Conservation (phyloP, 1,140 invertebrate species). For the Chironomus striatipennis region DNA sequence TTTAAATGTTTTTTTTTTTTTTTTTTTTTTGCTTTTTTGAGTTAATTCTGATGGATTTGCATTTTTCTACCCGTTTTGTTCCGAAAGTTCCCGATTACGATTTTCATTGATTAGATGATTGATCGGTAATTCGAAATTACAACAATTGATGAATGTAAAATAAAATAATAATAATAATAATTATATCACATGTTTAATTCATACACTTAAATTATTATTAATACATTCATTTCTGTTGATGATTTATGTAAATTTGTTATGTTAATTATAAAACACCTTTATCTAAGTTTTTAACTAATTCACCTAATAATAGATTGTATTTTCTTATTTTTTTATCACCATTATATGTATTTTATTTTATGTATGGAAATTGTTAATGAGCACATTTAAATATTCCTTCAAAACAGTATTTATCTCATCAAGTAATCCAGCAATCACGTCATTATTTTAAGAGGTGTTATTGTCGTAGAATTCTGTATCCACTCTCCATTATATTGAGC, state of each 20-base stretch:
- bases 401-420: background rate
- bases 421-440: background rate
- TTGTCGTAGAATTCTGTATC: background rate
- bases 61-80: slow-evolving; percentile 19
- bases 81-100: slow-evolving; percentile 18
- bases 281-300: no score
- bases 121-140: background rate
- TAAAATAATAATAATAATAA: background rate
- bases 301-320: background rate
- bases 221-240: background rate
- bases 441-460: background rate
- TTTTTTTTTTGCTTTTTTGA: background rate
- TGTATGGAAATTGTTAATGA: background rate
- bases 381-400: background rate
- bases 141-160: background rate
- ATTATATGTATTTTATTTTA: background rate
- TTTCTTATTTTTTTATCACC: background rate
- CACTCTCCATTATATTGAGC: background rate
- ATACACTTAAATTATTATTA: background rate
- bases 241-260: background rate
- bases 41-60: background rate
- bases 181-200: background rate
- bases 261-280: background rate
- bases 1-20: background rate
- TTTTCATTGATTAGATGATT: background rate